phyloP scores from a whole-genome alignment of 2,113 vertebrate species.

The Odontophorus gujanensis region DNA sequence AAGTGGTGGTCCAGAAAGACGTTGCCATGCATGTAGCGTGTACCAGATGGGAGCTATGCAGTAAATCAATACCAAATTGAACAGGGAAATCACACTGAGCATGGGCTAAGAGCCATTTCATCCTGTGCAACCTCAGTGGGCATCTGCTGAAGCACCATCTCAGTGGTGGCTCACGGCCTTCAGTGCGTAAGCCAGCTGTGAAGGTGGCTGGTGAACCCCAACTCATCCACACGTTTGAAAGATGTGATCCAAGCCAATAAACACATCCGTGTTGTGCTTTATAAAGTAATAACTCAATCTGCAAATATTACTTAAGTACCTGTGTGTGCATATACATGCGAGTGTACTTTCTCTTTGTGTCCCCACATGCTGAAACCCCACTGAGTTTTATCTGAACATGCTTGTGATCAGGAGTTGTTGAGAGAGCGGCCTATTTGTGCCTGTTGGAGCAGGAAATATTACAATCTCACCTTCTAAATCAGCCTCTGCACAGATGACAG shows the following conservation, averaged over 20 bases:
- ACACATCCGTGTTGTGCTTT: neutral
- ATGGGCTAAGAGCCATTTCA: neutral
- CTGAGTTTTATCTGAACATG: neutral
- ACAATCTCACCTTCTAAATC: neutral
- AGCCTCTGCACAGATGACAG: neutral
- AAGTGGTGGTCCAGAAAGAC: neutral
- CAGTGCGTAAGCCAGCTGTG: neutral
- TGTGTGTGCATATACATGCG: fast-evolving
- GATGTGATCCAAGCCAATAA: neutral
- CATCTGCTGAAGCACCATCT: neutral
- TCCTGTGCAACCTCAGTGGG: neutral
- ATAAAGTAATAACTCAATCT: neutral
- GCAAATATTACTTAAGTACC: neutral
- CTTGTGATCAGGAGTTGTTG: neutral
- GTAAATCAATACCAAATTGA: neutral
- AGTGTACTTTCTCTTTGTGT: neutral
- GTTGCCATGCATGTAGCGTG: fast-evolving
- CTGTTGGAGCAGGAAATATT: neutral
- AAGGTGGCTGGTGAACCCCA: neutral
- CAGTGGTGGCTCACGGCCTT: neutral
- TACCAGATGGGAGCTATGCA: neutral
- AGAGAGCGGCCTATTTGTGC: neutral
- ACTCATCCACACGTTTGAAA: neutral
- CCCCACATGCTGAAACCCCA: neutral
- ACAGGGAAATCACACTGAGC: neutral